phyloP scores from a whole-genome alignment of 1,140 invertebrate genomes.

The Drosophila navojoa region DNA sequence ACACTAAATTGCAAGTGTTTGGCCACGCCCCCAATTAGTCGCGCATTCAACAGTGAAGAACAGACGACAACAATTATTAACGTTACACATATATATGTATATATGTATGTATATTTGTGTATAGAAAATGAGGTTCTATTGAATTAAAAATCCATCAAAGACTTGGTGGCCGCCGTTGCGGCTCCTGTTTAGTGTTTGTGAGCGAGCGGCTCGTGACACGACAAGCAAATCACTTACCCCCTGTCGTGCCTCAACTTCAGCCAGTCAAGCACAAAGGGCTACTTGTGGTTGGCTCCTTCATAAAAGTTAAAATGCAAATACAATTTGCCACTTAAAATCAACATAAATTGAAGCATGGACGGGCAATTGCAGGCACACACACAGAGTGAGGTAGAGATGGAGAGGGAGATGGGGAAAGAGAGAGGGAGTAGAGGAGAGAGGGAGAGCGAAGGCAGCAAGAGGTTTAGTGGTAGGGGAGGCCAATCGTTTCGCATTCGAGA shows the following conservation, averaged over 20 bases:
- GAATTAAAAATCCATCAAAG: constrained; percentile 67
- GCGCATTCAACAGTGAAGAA: constrained; percentile 17
- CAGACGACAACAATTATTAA: constrained; percentile 25
- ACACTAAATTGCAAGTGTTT: constrained; percentile 15
- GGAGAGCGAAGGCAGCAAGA: neutral
- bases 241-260: neutral
- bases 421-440: neutral
- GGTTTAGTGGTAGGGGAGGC: constrained; percentile 3
- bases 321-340: constrained; percentile 80
- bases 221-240: neutral
- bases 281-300: constrained; percentile 66
- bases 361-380: neutral
- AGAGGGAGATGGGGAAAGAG: neutral
- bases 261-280: constrained; percentile 42
- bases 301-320: constrained; percentile 74
- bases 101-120: too few species aligned
- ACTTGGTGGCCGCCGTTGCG: constrained; percentile 21
- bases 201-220: constrained; percentile 12
- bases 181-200: constrained; percentile 13
- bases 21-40: constrained; percentile 25
- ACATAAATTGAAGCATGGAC: constrained; percentile 62
- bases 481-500: constrained; percentile 51
- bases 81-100: neutral
- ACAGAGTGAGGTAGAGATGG: neutral
- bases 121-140: neutral